These are phyloP conservation scores for Clitarchus hookeri DNA, from an alignment of 2,888 invertebrate species.

Conservation along the genomic window DNA sequence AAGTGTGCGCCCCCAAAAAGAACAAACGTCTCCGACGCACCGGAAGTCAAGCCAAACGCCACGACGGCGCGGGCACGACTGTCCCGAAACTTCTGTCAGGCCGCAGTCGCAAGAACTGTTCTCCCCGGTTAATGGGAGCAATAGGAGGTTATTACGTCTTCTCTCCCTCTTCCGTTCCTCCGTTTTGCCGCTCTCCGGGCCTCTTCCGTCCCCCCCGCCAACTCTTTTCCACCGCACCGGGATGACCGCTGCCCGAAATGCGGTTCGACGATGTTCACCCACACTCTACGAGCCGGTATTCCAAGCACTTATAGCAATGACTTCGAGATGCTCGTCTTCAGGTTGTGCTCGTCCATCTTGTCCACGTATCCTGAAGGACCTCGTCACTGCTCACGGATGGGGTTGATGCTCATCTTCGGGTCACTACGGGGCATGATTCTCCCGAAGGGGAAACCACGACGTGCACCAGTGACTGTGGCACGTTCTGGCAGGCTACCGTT, in stretches of 20 bases:
- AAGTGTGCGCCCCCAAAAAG: too few relatives aligned
- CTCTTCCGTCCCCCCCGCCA: not conserved
- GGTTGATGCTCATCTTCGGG: not conserved
- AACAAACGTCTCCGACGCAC: too few relatives aligned
- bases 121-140: not conserved
- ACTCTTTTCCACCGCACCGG: too few relatives aligned
- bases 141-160: not conserved
- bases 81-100: not conserved
- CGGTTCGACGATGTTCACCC: too few relatives aligned
- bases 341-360: not conserved
- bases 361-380: not conserved
- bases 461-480: too few relatives aligned
- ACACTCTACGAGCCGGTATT: too few relatives aligned
- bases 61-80: not conserved
- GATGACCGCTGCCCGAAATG: too few relatives aligned
- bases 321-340: not conserved
- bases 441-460: not conserved
- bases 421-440: too few relatives aligned
- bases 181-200: too few relatives aligned
- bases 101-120: not conserved
- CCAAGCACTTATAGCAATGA: too few relatives aligned
- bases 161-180: not conserved
- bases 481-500: too few relatives aligned
- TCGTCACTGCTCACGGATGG: not conserved
- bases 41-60: too few relatives aligned